Conservation (phyloP, 2,113 vertebrate genomes). For the Leucosticte australis region DNA sequence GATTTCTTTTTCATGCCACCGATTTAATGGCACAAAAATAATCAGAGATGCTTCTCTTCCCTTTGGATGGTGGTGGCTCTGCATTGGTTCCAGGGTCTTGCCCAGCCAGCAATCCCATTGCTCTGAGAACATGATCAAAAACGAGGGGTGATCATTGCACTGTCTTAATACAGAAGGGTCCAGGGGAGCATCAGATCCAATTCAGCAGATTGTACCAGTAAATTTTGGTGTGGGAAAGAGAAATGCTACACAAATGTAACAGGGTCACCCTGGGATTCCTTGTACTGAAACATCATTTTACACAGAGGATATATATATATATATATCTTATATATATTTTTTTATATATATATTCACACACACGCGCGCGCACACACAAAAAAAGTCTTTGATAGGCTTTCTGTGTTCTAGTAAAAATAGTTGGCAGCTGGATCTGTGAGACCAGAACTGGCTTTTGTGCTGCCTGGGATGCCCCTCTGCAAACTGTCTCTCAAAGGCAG, state of each 20-base stretch:
- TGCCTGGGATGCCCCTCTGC: slow-evolving; percentile 58
- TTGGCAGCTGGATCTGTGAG: slow-evolving; percentile 72
- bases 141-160: neutral
- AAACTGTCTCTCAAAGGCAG: slow-evolving; percentile 86
- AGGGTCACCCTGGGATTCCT: slow-evolving; percentile 88
- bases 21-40: too few species aligned
- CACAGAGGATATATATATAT: slow-evolving; percentile 78
- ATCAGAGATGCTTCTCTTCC: slow-evolving; percentile 52
- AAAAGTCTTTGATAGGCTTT: slow-evolving; percentile 80
- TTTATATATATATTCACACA: slow-evolving; percentile 47
- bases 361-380: slow-evolving; percentile 55
- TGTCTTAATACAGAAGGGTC: neutral
- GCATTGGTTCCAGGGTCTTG: neutral
- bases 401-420: slow-evolving; percentile 81
- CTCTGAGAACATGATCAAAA: slow-evolving; percentile 30
- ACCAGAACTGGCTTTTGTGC: slow-evolving; percentile 67
- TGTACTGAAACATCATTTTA: slow-evolving; percentile 84
- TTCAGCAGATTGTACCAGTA: slow-evolving; percentile 17
- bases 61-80: neutral
- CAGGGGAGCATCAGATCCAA: slow-evolving; percentile 22
- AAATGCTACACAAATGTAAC: slow-evolving; percentile 70
- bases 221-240: slow-evolving; percentile 41
- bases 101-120: slow-evolving; percentile 5
- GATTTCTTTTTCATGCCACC: neutral
- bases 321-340: slow-evolving; percentile 79